Conservation (phyloP, 2,888 invertebrate species). For the Icerya purchasi region DNA sequence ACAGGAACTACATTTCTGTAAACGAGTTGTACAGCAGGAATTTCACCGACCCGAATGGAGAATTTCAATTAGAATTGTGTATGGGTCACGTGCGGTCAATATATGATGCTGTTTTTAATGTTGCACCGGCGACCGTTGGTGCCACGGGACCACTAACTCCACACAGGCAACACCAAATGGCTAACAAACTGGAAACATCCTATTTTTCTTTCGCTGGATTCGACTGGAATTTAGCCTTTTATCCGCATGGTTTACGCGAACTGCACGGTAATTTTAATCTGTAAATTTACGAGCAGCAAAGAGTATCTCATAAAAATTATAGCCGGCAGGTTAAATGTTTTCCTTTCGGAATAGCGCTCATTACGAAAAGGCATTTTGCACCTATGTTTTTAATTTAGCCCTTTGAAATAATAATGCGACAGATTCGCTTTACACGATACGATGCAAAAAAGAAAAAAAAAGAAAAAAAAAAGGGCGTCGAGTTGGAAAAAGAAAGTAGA, state of each 20-base stretch:
- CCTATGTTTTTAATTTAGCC: no score
- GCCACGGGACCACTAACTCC: constrained; percentile 8
- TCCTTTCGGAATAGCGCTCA: no score
- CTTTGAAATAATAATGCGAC: neutral
- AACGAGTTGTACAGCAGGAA: constrained; percentile 44
- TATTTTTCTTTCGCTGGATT: constrained; percentile 59
- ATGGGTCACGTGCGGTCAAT: constrained; percentile 51
- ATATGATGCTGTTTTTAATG: constrained; percentile 46
- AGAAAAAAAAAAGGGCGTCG: no score
- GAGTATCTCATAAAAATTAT: no score
- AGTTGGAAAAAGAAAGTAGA: no score
- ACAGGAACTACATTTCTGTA: constrained; percentile 47
- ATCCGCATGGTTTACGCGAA: constrained; percentile 36
- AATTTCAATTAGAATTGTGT: constrained; percentile 55
- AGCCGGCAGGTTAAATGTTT: no score
- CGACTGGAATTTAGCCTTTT: constrained; percentile 54
- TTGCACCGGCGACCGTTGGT: constrained; percentile 29
- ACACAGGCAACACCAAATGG: constrained; percentile 14
- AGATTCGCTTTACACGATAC: neutral
- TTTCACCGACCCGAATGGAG: constrained; percentile 58
- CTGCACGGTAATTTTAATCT: constrained; percentile 17
- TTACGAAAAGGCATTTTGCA: no score
- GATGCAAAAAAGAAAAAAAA: neutral
- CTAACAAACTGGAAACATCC: constrained; percentile 34
- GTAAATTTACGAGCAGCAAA: neutral